These are phyloP conservation scores for Brevipalpus yothersi DNA, from an alignment of 1,140 invertebrate species.

Conservation along the genomic window DNA sequence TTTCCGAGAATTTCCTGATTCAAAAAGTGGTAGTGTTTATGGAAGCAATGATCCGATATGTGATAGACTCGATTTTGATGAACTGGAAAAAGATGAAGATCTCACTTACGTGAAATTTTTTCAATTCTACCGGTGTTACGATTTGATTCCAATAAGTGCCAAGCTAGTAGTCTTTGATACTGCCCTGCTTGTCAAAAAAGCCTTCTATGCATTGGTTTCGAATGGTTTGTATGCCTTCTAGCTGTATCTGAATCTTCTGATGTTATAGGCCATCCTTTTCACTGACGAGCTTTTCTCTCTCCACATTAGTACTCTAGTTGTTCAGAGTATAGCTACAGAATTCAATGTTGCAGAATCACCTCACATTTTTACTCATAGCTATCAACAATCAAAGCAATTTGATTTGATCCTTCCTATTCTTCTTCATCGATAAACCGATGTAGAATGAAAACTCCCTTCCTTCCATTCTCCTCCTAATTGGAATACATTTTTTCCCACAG, in stretches of 20 bases:
- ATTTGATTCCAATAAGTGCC: constrained; percentile 92
- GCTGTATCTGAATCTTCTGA: neutral
- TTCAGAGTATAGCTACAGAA: neutral
- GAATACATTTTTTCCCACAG: constrained; percentile 20
- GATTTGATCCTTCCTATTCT: no score
- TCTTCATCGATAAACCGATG: no score
- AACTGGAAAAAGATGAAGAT: constrained; percentile 48
- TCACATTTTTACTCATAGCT: no score
- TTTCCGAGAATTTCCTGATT: neutral
- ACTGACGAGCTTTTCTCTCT: neutral
- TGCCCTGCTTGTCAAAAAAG: constrained; percentile 72
- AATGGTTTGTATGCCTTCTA: constrained; percentile 39
- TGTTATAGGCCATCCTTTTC: constrained; percentile 1
- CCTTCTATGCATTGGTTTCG: constrained; percentile 93
- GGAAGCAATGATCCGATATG: neutral
- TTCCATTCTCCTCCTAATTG: neutral
- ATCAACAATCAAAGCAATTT: no score
- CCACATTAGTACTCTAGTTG: no score
- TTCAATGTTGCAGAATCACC: no score
- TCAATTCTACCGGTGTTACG: constrained; percentile 58
- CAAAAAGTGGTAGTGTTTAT: neutral
- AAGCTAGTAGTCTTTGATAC: constrained; percentile 99
- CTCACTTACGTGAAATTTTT: constrained; percentile 96
- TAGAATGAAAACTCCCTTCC: neutral
- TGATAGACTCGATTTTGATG: constrained; percentile 2